Evolutionary conservation across 2,113 vertebrate genomes (phyloP).

Genomic region (Enhydra lutris): DNA sequence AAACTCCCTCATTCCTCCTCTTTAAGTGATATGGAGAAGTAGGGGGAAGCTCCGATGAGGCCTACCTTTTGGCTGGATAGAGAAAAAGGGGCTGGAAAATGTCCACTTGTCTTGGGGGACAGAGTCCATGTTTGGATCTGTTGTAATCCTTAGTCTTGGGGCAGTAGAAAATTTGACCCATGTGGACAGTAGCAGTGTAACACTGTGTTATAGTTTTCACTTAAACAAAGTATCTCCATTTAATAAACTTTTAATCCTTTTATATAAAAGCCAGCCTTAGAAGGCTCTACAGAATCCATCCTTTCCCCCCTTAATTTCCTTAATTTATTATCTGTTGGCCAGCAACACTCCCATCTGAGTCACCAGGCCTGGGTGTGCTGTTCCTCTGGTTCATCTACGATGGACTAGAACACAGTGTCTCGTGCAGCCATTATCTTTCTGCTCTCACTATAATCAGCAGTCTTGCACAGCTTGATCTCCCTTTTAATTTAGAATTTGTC

Average conservation of each 20-base stretch:
- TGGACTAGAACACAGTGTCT: not conserved
- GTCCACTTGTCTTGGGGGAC: not conserved
- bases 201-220: not conserved
- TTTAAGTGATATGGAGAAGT: not conserved
- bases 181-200: not conserved
- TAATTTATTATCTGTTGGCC: not conserved
- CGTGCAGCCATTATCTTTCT: not conserved
- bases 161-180: not conserved
- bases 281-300: not conserved
- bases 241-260: not conserved
- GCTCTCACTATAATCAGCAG: not conserved
- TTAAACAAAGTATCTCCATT: not conserved
- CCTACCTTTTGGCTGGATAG: not conserved
- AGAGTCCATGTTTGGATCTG: not conserved
- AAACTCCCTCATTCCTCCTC: not conserved
- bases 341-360: not conserved
- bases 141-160: not conserved
- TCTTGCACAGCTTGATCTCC: conserved; percentile 41
- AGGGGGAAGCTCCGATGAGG: not conserved
- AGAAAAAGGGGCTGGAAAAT: not conserved
- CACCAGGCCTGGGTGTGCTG: not conserved
- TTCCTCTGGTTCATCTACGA: rapidly evolving
- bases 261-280: not conserved
- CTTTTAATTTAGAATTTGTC: conserved; percentile 58
- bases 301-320: not conserved